Base-by-base conservation (phyloP, 2,113 vertebrate species). In the Carassius carassius region DNA sequence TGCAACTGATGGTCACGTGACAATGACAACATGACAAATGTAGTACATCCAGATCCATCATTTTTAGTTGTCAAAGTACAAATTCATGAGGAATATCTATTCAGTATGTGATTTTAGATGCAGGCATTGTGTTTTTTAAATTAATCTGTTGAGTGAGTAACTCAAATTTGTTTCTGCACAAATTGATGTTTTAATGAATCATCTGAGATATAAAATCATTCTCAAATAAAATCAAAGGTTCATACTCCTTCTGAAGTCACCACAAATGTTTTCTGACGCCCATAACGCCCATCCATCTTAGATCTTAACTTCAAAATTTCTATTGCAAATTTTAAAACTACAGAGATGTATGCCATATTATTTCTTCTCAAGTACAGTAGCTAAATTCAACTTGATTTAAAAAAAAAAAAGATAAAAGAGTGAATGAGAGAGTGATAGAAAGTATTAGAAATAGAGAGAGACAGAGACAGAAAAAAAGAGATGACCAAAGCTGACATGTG, bases 401-500 rank as follows among this genome's bases (percentile, higher is more conserved):
- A 23, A 29, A 29, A 23, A 29, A 29, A 78, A 63, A 4, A 84
- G 69, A 47, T 25, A 47, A 76, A 72, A 67, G 41, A 74, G 9
- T 29, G 32, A 23, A 25, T 17, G 14, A 32, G 23, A 49, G 56
- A 23, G 41, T 1, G 8, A 78, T n/a, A 54, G 25, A 23, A 13
- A 70, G 17, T 65, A 21, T 72, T n/a, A 70, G 23, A 70, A 32
- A 51, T 5, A 23, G 41, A 79, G 54, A 69, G 25, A 37, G 58
- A 51, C 4, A 65, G 13, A 44, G 6, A 72, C 37, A 74, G 19
- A 69, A 41, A 32, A n/a, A 29, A 35, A 63, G 56, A 81, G 32
- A 17, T 82, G 84, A 78, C 78, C 81, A 86, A 75, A 87, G 49
- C 70, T 60, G 73, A 72, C 87, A 83, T 44, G 60, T 51, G 72